Base-by-base conservation (phyloP, 1,140 invertebrate species). In the Meteorus sp. region DNA sequence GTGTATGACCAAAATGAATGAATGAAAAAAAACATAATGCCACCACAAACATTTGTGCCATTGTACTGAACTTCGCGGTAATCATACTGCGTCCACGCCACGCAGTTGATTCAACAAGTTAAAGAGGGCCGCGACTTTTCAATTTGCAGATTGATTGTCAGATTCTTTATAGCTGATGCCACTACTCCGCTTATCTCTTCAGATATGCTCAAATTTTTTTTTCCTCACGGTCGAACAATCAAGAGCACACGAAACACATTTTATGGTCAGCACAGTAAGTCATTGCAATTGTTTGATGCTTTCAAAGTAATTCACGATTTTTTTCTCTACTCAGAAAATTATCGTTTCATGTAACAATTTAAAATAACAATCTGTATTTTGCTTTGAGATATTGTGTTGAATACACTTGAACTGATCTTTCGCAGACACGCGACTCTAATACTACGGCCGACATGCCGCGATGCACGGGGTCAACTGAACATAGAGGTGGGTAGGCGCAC, bases 401-500 rank as follows among this genome's bases (percentile, higher is more conserved):
- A 45, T 45, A 9, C 43, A 39, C 15, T 54, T 19, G 39, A 31
- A 63, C 41, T 31, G 37, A 25, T 39, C 53, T 64, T 39, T 61
- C 62, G 66, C 76, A 72, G 23, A 45, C 37, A 41, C 37, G 56
- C 39, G 39, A 52, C 37, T 41, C 37, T 43, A 23, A 41, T 33
- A 35, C 70, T 67, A 69, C 73, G 69, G 72, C 77, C 74, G 73
- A 70, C 76, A 76, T 78, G 73, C 77, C 76, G 75, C 77, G 76
- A 70, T 79, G 76, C 77, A 78, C 76, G 77, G 75, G 76, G 76
- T 78, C 75, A 76, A 79, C 76, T 79, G 75, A 74, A 71, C 67
- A 61, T 64, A 60, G 64, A 66, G 62, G 61, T 56, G 67, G 64
- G n/a, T 65, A 66, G 53, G 50, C 20, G 54, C 65, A 67, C 63